Percentiles rank a stretch among this genome's conserved stretches.
Evolutionary conservation across 2,797 vertebrate species (phyloP).

Genomic region (Parambassis ranga): DNA sequence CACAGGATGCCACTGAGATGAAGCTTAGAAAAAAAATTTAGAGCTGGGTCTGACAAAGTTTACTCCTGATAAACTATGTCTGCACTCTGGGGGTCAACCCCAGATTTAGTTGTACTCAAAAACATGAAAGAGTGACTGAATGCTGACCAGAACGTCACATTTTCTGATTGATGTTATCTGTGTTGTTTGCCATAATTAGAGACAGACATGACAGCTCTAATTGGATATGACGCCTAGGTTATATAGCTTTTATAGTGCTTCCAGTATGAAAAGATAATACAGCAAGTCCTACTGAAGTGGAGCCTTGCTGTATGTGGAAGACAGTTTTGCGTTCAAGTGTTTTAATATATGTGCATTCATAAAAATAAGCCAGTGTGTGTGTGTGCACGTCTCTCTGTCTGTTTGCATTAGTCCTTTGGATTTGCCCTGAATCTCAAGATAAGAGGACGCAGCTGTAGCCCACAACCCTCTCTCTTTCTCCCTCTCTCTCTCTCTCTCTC

Average conservation of each 20-base stretch:
- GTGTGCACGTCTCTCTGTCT: slow-evolving; percentile 40
- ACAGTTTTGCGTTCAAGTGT: slow-evolving; percentile 16
- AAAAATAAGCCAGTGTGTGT: slow-evolving; percentile 10
- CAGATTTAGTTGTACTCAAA: background rate
- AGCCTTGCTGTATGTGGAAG: slow-evolving; percentile 3
- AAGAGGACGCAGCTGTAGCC: slow-evolving; percentile 66
- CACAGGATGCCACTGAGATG: background rate
- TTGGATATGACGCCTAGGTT: background rate
- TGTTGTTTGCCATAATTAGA: background rate
- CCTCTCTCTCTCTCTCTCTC: too few relatives aligned
- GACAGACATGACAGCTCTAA: background rate
- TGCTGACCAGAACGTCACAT: background rate
- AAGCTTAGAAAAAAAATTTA: background rate
- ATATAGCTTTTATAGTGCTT: background rate
- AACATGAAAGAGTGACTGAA: background rate
- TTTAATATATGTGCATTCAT: slow-evolving; percentile 34
- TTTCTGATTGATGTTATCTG: background rate
- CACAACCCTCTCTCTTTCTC: slow-evolving; percentile 32
- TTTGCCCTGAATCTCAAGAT: slow-evolving; percentile 61
- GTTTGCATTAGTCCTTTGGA: slow-evolving; percentile 59
- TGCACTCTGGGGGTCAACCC: background rate
- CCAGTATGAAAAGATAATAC: background rate
- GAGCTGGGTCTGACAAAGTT: slow-evolving; percentile 2
- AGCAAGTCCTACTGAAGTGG: slow-evolving; percentile 29
- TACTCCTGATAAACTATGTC: background rate